Evolutionary conservation across 2,888 invertebrate species (phyloP), one percentile per base, ranked within the genome.

Genomic region (Leptopilina syphax): DNA sequence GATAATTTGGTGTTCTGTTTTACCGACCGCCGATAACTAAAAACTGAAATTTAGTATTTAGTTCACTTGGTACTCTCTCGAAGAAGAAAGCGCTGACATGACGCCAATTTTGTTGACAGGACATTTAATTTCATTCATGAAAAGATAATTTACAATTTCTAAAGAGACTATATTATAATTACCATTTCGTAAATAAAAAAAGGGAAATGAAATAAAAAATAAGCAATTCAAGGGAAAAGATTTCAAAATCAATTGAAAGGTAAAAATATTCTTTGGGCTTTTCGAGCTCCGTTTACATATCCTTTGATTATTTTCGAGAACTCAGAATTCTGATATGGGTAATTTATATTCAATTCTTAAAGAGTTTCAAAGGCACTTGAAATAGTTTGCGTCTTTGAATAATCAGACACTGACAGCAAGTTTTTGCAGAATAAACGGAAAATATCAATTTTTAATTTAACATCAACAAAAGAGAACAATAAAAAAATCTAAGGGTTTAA

Each of bases 341-440:
- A 73, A 73, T 57, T 73, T 73, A 73, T 60, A 73, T 73, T 73
- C 57, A 3, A 41, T 73, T 24, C 34, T 12, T 57, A 57, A 73
- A 70, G 70, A 27, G 70, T 13, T 70, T 27, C 3, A 13, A 70
- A 70, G 54, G 50, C 13, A 27, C 70, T 54, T 24, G 3, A 65
- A 34, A 12, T 65, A 65, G 41, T 41, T 65, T 65, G 34, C 65
- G 41, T 65, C 41, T 27, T 65, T 13, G 27, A 27, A 34, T 13
- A 70, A 54, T 70, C 70, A 70, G 70, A 54, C 70, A 7, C 27
- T 54, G 27, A 54, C 27, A 63, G 63, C 63, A 63, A 63, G 9
- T 63, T 34, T 63, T 63, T 63, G 18, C 63, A 50, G 10, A 47
- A 12, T 5, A 47, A 34, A 34, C 34, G 34, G 34, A 34, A 34